Base-by-base conservation (phyloP, 1,140 invertebrate genomes). In the Melipona quadrifasciata region DNA sequence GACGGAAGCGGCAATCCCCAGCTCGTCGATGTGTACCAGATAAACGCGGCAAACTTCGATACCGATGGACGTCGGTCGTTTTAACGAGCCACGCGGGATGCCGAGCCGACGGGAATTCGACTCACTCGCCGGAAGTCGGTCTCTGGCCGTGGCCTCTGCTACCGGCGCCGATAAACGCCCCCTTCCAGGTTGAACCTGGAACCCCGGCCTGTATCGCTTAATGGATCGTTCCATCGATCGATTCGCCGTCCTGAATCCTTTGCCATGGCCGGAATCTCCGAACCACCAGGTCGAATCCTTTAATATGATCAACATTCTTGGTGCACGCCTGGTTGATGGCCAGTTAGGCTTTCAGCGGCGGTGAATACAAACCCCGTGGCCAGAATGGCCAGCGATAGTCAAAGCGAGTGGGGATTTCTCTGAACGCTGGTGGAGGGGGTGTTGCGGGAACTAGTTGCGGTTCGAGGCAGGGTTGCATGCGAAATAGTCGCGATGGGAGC, bases 361-460 rank as follows among this genome's bases (percentile, higher is more conserved):
- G 27, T 21, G 47, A 57, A 31, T 57, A 57, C 53, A 27, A n/a
- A 27, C 10, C 17, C 39, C 71, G 17, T 10, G 14, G 24, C 17
- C 39, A 27, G 34, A 75, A 74, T 21, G n/a, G n/a, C 10, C 39
- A 47, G 72, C 6, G 10, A 31, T 57, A 34, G 55, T 58, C 55
- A 58, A 75, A 75, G 19, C 21, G 55, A 21, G 53, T 14, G n/a
- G 55, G 24, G 70, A 51, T 72, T 51, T 72, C 70, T 27, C 19
- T 68, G 65, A n/a, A 19, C 17, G 34, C 17, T 57, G 24, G 10
- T 0, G 34, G 31, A 21, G 8, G 5, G 12, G 6, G n/a, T 47
- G n/a, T 27, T 57, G n/a, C 39, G 64, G 58, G 78, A 77, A 82
- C 79, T 71, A 58, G 78, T 80, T 80, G 55, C 55, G 68, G 79